A percentile compares a stretch with the other conserved stretches of the same genome.
phyloP scores from a whole-genome alignment of 2,888 invertebrate genomes.

The Chrysina gloriosa region DNA sequence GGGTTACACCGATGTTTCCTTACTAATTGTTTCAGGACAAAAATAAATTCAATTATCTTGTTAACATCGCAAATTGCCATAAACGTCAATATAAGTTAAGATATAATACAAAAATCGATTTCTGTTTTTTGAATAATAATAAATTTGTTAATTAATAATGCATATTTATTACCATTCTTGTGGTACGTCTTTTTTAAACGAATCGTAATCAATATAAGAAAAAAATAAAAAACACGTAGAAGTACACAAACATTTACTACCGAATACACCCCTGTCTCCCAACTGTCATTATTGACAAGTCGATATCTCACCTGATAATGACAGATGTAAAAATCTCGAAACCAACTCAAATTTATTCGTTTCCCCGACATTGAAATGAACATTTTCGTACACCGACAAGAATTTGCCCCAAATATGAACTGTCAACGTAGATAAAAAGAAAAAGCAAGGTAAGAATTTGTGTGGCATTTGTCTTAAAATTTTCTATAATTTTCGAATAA shows the following conservation, averaged over 20 bases:
- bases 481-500: background rate
- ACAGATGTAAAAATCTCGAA: background rate
- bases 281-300: slow-evolving; percentile 14
- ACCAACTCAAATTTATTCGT: background rate
- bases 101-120: background rate
- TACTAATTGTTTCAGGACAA: background rate
- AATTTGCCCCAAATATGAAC: no score
- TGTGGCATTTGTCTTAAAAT: background rate
- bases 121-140: background rate
- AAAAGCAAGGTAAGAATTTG: background rate
- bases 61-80: no score
- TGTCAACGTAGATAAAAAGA: background rate
- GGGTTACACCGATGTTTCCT: no score
- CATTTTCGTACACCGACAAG: no score
- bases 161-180: no score
- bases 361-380: background rate
- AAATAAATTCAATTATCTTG: background rate
- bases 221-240: no score
- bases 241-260: no score
- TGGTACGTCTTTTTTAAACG: no score
- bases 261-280: slow-evolving; percentile 3
- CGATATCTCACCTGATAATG: background rate
- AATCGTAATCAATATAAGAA: no score
- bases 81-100: no score
- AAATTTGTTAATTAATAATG: no score